Evolutionary conservation across 2,797 vertebrate species (phyloP), one percentile per base, ranked within the genome.

Genomic region (Sciurus carolinensis): DNA sequence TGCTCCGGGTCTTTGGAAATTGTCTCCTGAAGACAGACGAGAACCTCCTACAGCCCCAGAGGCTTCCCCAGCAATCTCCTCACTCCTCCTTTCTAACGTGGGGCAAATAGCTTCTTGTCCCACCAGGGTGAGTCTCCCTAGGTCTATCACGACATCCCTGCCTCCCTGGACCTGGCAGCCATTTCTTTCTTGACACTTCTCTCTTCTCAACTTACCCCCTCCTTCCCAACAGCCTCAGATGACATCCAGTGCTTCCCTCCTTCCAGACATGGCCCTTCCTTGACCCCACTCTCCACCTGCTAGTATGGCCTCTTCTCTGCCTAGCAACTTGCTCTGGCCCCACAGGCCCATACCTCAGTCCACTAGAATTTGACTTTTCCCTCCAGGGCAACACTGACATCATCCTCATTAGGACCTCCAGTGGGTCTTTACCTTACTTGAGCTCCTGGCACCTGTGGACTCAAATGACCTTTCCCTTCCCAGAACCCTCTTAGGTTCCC

Each of bases 61-160:
- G 64, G 33, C 42, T 24, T 36, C 50, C 26, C 9, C 1, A 5
- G n/a, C 47, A 28, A 3, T 3, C 15, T 28, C 22, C 12, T 69
- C 11, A 33, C 20, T 3, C 22, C 7, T 64, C 33, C 54, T 50
- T 67, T 93, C 66, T 1, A 0, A 72, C 3, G 26, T 0, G 7
- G 33, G 15, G 15, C 18, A 52, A 17, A 47, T 7, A 67, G n/a
- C 50, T 72, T 59, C 42, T 83, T 91, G 57, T 91, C 5, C 26
- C 1, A 15, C 18, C 0, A 0, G 54, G 57, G 59, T 11, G 12
- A 59, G 44, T 82, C 42, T 13, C 10, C 36, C 36, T 30, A 39
- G 73, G 50, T 42, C 47, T 20, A 0, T 33, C 26, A 11, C 39
- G 36, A 36, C 42, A 28, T 28, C 47, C 76, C 59, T 62, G 26